Base-by-base conservation (phyloP, 2,113 vertebrate species). In the Scytalopus superciliaris region DNA sequence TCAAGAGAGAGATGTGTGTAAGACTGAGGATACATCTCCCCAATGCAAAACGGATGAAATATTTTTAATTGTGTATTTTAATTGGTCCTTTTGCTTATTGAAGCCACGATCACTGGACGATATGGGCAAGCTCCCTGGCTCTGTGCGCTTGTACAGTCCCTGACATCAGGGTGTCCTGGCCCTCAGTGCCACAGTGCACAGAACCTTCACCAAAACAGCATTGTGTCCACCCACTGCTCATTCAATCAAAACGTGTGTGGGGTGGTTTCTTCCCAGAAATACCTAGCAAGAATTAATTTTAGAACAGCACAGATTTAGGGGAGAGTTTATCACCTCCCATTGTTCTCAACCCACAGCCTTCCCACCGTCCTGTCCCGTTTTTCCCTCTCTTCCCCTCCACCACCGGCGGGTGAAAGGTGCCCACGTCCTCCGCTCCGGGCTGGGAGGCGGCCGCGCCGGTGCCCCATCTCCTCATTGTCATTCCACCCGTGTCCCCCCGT, bases 401-500 rank as follows among this genome's bases (percentile, higher is more conserved):
- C 50, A 55, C 23, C 4, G 0, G 24, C 3, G 0, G 14, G 19
- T 3, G 5, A 4, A 62, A 37, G 22, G 60, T 50, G 50, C 49
- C 67, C 8, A 25, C 0, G 0, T 8, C 13, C 86, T 30, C 47
- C 33, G 31, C 30, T n/a, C 70, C 49, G 3, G 35, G 30, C 10
- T 5, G 7, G 4, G 47, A 96, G 52, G 45, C 17, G 68, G 55
- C 22, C 23, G 27, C 67, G 21, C 19, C 2, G 33, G 37, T 19
- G 73, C 77, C 72, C 78, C 64, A 0, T 8, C n/a, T 79, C 19
- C 96, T 98, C 95, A 98, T 98, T 98, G 94, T 92, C 94, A 98
- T 98, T 98, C 98, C 64, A 90, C 40, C 83, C 18, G 2, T 93
- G 95, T 95, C 52, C 93, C 91, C 72, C 56, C 10, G 10, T 40